phyloP scores from a whole-genome alignment of 2,888 invertebrate genomes.

The Cantharis nigra region DNA sequence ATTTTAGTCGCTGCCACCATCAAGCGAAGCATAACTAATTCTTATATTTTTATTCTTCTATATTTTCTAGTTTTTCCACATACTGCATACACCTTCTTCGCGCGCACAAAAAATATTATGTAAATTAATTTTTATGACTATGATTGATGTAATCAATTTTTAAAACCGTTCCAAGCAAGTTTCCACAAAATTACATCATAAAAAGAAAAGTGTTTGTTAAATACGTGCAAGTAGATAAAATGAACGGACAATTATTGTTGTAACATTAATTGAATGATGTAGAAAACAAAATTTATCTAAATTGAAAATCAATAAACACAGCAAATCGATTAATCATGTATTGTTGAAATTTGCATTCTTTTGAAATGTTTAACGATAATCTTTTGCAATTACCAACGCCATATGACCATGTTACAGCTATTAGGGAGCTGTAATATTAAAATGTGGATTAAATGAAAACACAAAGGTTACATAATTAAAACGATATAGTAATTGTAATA shows the following conservation, averaged over 20 bases:
- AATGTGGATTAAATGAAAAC: neutral
- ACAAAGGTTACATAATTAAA: conserved; percentile 7
- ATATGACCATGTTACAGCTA: conserved; percentile 8
- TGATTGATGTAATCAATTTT: neutral
- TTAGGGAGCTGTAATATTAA: conserved; percentile 15
- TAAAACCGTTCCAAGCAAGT: neutral
- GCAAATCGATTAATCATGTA: conserved; percentile 5
- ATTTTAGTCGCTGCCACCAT: neutral
- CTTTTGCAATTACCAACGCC: conserved; percentile 3
- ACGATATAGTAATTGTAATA: neutral
- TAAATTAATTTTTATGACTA: neutral
- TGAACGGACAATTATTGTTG: neutral
- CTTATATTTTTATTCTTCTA: neutral
- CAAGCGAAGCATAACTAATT: neutral
- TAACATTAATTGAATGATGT: conserved; percentile 5
- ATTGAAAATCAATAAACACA: conserved; percentile 6
- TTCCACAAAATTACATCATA: neutral
- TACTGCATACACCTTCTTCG: neutral
- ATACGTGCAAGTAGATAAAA: neutral
- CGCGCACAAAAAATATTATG: neutral
- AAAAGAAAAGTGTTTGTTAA: neutral
- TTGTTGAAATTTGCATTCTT: neutral
- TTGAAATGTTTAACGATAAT: neutral
- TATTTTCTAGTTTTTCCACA: too few relatives aligned
- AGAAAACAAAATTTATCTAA: neutral